Percentiles rank a stretch among this genome's conserved stretches.
phyloP scores from a whole-genome alignment of 2,113 vertebrate genomes.

The Epinephelus cyanopodus region DNA sequence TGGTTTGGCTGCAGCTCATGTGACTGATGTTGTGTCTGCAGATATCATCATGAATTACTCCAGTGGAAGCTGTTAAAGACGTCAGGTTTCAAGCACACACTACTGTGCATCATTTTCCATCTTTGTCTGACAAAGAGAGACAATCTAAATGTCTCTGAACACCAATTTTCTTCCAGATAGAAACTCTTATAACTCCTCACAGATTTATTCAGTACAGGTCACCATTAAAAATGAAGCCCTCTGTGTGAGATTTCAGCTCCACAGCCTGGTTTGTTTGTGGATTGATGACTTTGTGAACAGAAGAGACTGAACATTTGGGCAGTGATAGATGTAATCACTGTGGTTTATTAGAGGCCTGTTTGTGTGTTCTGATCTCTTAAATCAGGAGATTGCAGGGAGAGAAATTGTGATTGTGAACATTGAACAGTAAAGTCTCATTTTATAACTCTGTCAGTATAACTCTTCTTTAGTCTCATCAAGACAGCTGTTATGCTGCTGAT shows the following conservation, averaged over 20 bases:
- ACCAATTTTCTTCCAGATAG: neutral
- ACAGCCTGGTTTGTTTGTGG: neutral
- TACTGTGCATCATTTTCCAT: no score
- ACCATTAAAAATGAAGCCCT: neutral
- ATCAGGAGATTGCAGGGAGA: neutral
- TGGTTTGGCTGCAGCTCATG: no score
- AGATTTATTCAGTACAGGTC: neutral
- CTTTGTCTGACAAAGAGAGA: neutral
- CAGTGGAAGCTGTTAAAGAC: no score
- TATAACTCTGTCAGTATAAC: no score
- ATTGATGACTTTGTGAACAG: neutral
- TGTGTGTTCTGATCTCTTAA: neutral
- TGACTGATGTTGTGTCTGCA: no score
- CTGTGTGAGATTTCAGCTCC: no score
- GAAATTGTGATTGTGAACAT: no score
- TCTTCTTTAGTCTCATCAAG: neutral
- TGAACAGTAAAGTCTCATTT: neutral
- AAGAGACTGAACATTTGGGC: neutral
- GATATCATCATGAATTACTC: no score
- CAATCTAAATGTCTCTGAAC: neutral
- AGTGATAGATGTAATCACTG: slow-evolving; percentile 1
- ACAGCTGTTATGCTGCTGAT: neutral
- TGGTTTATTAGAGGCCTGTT: neutral
- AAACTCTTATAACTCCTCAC: neutral
- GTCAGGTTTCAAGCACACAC: no score